phyloP scores from a whole-genome alignment of 2,888 invertebrate species.

The Diaprepes abbreviatus region DNA sequence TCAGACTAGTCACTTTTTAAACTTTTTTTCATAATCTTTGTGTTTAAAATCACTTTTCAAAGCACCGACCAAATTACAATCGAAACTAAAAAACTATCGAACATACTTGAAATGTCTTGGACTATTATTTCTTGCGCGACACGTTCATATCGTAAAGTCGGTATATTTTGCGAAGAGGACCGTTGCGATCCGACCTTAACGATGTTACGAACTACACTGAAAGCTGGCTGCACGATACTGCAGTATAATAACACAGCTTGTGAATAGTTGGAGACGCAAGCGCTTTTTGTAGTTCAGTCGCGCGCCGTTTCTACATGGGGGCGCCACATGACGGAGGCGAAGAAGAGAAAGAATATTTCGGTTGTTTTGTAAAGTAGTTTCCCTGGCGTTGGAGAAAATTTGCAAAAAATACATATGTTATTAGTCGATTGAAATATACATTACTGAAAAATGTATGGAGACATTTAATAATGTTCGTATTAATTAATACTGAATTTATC shows the following conservation, averaged over 20 bases:
- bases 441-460: no score
- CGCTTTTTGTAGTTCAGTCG: conserved; percentile 23
- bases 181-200: conserved; percentile 48
- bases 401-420: neutral
- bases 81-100: conserved; percentile 14
- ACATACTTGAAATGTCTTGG: conserved; percentile 10
- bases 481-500: no score
- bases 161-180: conserved; percentile 10
- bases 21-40: conserved; percentile 29
- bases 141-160: conserved; percentile 34
- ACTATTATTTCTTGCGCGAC: conserved; percentile 27
- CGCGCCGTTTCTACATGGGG: conserved; percentile 19
- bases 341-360: neutral
- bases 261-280: conserved; percentile 34
- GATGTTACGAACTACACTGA: conserved; percentile 61
- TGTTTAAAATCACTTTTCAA: neutral
- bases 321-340: conserved; percentile 36
- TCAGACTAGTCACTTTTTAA: conserved; percentile 25
- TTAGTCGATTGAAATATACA: no score
- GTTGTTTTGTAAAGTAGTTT: conserved; percentile 4
- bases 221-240: conserved; percentile 59
- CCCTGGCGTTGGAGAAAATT: neutral
- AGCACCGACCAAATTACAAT: conserved; percentile 30
- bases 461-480: no score
- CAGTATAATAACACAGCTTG: conserved; percentile 57